These are phyloP conservation scores for Palloptera scutellata DNA, from an alignment of 2,888 invertebrate species.

Conservation along the genomic window DNA sequence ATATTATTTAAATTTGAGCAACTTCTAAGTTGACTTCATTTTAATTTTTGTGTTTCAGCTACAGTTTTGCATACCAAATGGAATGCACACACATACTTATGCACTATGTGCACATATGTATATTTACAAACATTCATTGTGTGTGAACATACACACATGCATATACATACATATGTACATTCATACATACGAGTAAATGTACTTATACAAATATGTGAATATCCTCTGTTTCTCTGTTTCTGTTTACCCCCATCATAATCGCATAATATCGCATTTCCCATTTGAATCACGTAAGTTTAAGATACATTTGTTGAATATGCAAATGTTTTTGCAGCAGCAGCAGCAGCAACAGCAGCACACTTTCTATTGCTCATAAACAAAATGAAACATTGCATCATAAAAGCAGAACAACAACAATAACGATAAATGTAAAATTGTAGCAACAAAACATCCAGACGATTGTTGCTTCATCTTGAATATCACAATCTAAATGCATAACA, in stretches of 20 bases:
- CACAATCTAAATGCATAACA: conserved; percentile 21
- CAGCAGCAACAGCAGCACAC: conserved; percentile 9
- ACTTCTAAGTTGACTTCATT: conserved; percentile 21
- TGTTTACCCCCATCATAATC: background rate
- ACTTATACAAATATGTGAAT: too few relatives aligned
- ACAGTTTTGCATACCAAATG: conserved; percentile 28
- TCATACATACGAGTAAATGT: too few relatives aligned
- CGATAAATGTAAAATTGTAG: background rate
- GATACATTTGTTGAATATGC: conserved; percentile 35
- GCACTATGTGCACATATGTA: too few relatives aligned
- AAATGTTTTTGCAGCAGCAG: conserved; percentile 16
- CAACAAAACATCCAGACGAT: background rate
- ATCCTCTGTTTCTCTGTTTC: too few relatives aligned
- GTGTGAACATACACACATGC: too few relatives aligned
- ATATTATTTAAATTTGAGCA: conserved; percentile 27
- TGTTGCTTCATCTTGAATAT: conserved; percentile 9
- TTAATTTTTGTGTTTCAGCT: conserved; percentile 7
- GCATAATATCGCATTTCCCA: conserved; percentile 31
- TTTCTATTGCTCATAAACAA: conserved; percentile 18
- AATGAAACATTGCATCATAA: conserved; percentile 13
- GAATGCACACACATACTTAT: background rate
- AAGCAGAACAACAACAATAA: conserved; percentile 9
- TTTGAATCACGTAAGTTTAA: conserved; percentile 32
- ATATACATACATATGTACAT: too few relatives aligned
- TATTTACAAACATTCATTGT: too few relatives aligned